Base-by-base conservation (phyloP, 2,888 invertebrate genomes). In the Lepidochrysops patricia region DNA sequence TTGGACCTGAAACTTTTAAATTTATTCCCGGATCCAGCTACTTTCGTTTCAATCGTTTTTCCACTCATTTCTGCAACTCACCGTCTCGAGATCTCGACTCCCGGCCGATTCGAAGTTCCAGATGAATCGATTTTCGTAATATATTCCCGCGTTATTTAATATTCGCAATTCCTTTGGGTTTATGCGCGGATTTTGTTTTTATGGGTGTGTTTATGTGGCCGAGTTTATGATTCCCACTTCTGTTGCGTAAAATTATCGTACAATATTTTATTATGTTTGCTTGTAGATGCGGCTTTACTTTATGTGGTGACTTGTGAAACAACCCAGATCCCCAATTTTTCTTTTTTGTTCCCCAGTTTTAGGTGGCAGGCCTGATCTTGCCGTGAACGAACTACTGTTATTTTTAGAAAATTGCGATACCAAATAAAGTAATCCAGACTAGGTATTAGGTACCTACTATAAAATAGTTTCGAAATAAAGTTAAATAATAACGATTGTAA, bases 1-100 rank as follows among this genome's bases (percentile, higher is more conserved):
- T 60, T 61, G 66, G 61, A 61, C 63, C 61, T 63, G 65, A 67
- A 69, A 65, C 66, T 69, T 69, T 66, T 63, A 66, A 68, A 69
- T 68, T 69, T 69, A 69, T 69, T 66, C 69, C 63, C 57, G 64
- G 29, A 15, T 19, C 19, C 54, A 12, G 62, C 61, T 64, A 60
- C 64, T 62, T 63, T 62, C 63, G 62, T 62, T 64, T 61, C 61
- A 60, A 61, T 60, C 62, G 60, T 62, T 67, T 43, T 64, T 65
- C 62, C 61, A 57, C 66, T 61, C 64, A 64, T 67, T 66, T 67
- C 64, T 64, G 65, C 67, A 62, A 67, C 65, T 67, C 64, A 64
- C 29, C 29, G 29, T 29, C 29, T 54, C 29, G 19, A 52, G 32
- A 60, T 58, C 61, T 37, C 60, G 64, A 63, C 59, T 61, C 56